Percentiles rank a stretch among this genome's conserved stretches.
These are phyloP conservation scores for Spisula solida DNA, from an alignment of 2,888 invertebrate genomes.

Conservation along the genomic window DNA sequence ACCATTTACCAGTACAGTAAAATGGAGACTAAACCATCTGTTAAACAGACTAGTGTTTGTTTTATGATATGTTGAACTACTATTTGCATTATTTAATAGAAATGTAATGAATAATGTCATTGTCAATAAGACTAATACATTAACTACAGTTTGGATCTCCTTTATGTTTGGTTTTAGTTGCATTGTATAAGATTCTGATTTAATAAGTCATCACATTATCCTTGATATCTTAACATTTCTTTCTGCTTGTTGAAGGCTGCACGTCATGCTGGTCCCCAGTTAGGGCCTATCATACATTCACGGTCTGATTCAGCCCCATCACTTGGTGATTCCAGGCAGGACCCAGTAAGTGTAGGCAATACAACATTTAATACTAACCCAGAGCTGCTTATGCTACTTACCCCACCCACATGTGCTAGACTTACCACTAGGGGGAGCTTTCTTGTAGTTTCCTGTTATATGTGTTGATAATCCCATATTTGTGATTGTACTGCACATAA, in stretches of 20 bases:
- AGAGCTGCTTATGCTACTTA: constrained; percentile 49
- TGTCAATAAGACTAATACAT: no score
- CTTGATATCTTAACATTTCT: not conserved
- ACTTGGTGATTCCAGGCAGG: constrained; percentile 61
- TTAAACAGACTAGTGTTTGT: no score
- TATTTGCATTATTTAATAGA: no score
- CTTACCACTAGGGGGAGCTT: constrained; percentile 27
- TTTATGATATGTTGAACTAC: no score
- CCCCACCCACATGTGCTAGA: constrained; percentile 41
- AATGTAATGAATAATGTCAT: no score
- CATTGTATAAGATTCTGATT: no score
- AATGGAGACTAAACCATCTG: no score
- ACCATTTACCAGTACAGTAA: no score
- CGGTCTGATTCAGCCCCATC: constrained; percentile 77
- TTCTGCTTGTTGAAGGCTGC: constrained; percentile 61
- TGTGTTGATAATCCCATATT: not conserved
- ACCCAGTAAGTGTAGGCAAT: constrained; percentile 71
- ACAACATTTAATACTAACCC: constrained; percentile 28
- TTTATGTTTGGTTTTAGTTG: no score
- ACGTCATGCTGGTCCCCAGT: constrained; percentile 67
- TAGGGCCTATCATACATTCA: constrained; percentile 73
- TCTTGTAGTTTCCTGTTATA: constrained; percentile 11
- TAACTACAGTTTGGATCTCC: no score
- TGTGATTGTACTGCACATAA: not conserved
- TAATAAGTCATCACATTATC: not conserved